Base-by-base conservation (phyloP, 1,140 invertebrate genomes). In the Drosophila mauritiana region DNA sequence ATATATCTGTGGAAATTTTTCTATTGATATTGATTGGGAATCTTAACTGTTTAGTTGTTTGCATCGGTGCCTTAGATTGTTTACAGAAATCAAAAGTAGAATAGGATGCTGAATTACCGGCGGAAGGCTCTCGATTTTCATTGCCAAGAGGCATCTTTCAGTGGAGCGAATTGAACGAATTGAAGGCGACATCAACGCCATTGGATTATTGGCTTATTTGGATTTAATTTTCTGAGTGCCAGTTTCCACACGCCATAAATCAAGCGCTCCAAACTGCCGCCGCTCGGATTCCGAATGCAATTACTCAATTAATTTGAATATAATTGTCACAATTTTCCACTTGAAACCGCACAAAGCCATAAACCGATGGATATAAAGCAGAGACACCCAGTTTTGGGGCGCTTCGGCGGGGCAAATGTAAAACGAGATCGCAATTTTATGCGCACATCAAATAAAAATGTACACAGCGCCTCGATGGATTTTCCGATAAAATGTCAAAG, bases 231-330 rank as follows among this genome's bases (percentile, higher is more conserved):
- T 52, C 73, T 73, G 72, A 88, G 65, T 45, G 63, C 40, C 13
- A 45, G 74, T 63, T 86, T 86, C 79, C 84, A 88, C 84, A 86
- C 75, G 48, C 79, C 62, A 69, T 89, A 89, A 89, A 89, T 89
- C 80, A 89, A 89, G 68, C 63, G 64, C 84, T 89, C 73, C 53
- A 73, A 67, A 80, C 59, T 53, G 64, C 67, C 61, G 53, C 54
- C 45, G 76, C 70, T 70, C 65, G 52, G 57, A 69, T 83, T 70
- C 58, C 62, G 45, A 72, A 80, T 68, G 84, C 84, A 88, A 88
- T 88, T 88, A 88, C 84, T 86, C 82, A 90, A 90, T 90, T 90
- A 90, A 90, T 90, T 90, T 75, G 79, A 83, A 90, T 91, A 88
- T 90, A 90, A 90, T 90, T 90, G 86, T 90, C 86, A 88, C 83